A percentile compares a stretch with the other conserved stretches of the same genome.
These are phyloP conservation scores for Oriolus oriolus DNA, from an alignment of 2,113 vertebrate species.

Conservation along the genomic window DNA sequence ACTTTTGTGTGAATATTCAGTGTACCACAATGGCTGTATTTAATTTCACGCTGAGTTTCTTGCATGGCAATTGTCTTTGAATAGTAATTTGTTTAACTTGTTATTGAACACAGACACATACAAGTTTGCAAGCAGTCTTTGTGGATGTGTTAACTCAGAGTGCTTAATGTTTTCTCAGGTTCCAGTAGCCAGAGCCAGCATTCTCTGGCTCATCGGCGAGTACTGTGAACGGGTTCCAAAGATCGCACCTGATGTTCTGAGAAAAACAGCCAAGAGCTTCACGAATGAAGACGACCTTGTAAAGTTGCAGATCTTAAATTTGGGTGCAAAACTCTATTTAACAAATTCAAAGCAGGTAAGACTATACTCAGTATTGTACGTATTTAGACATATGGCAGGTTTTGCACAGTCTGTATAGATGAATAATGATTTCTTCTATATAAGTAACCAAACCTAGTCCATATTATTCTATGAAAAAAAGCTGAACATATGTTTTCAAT, in stretches of 20 bases:
- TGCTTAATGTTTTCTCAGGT: slow-evolving; percentile 73
- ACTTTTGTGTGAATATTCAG: neutral
- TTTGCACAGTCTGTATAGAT: neutral
- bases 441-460: neutral
- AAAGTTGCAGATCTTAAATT: slow-evolving; percentile 91
- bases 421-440: neutral
- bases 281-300: slow-evolving; percentile 92
- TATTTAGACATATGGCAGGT: neutral
- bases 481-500: neutral
- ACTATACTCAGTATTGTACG: neutral
- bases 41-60: neutral
- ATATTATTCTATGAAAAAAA: neutral
- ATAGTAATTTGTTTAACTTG: neutral
- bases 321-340: slow-evolving; percentile 93
- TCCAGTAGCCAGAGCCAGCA: slow-evolving; percentile 94
- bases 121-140: neutral
- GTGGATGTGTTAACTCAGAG: neutral
- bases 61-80: neutral
- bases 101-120: neutral
- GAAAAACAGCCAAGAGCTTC: slow-evolving; percentile 92
- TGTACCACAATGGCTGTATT: neutral
- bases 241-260: slow-evolving; percentile 93
- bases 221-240: slow-evolving; percentile 95
- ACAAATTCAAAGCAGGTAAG: slow-evolving; percentile 97
- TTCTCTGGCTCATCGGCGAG: slow-evolving; percentile 96